Evolutionary conservation across 2,113 vertebrate genomes (phyloP).

Genomic region (Potamarius usumacintae): DNA sequence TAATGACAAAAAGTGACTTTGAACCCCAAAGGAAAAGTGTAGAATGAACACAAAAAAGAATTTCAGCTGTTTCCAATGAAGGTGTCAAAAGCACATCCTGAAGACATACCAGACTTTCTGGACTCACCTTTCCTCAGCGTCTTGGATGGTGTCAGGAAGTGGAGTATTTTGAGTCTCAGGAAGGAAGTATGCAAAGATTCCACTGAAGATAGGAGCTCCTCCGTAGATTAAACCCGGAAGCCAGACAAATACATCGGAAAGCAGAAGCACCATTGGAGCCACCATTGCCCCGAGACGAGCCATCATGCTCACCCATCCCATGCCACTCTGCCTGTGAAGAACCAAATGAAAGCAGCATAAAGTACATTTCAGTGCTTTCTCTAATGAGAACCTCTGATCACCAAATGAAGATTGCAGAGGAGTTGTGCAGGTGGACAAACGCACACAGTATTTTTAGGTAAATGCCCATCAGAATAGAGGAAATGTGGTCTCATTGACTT

Average conservation of each 20-base stretch:
- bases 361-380: background rate
- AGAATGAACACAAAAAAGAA: background rate
- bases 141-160: slow-evolving; percentile 79
- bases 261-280: slow-evolving; percentile 75
- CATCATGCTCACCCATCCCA: slow-evolving; percentile 76
- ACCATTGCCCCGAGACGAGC: slow-evolving; percentile 78
- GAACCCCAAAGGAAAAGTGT: background rate
- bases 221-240: slow-evolving; percentile 79
- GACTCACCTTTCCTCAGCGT: slow-evolving; percentile 75
- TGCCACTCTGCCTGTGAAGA: slow-evolving; percentile 75
- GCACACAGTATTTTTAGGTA: background rate
- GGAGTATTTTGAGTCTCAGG: slow-evolving; percentile 75
- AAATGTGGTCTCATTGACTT: background rate
- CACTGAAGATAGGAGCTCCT: slow-evolving; percentile 70
- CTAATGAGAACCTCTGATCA: background rate
- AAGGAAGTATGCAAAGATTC: slow-evolving; percentile 71
- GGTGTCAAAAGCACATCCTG: background rate
- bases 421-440: background rate
- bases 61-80: background rate
- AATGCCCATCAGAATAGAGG: background rate
- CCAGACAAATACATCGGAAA: slow-evolving; percentile 59
- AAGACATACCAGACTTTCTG: background rate
- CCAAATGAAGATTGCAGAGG: background rate
- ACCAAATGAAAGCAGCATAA: background rate
- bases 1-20: background rate